These are phyloP conservation scores for Chrysocyon brachyurus DNA, from an alignment of 2,797 vertebrate genomes.

Conservation along the genomic window DNA sequence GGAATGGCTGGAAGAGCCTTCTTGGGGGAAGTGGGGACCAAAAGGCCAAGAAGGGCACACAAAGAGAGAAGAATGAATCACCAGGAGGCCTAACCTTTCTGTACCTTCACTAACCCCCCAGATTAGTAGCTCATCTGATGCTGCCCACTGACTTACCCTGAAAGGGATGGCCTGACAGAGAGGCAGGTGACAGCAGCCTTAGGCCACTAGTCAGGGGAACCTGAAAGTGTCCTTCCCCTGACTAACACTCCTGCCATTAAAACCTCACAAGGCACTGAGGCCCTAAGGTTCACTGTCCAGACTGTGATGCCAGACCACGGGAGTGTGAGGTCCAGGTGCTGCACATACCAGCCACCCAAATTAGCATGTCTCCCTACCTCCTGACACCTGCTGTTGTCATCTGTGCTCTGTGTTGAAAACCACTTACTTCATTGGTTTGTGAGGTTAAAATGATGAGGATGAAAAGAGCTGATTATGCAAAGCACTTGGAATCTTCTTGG, in stretches of 20 bases:
- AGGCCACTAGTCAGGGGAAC: neutral
- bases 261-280: neutral
- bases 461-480: neutral
- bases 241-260: neutral
- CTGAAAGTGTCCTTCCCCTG: neutral
- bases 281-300: fast-evolving
- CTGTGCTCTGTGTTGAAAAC: neutral
- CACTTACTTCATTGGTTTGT: neutral
- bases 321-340: neutral
- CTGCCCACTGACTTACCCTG: neutral
- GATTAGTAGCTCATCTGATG: neutral
- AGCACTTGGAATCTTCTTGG: neutral
- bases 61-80: neutral
- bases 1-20: neutral
- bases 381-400: neutral
- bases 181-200: neutral
- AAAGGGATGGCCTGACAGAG: neutral
- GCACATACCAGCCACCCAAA: fast-evolving
- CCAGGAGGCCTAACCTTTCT: neutral
- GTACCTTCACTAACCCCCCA: neutral
- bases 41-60: neutral
- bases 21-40: neutral
- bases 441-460: neutral
- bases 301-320: neutral
- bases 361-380: neutral